phyloP scores from a whole-genome alignment of 1,140 invertebrate species.

The Sesamia nonagrioides region DNA sequence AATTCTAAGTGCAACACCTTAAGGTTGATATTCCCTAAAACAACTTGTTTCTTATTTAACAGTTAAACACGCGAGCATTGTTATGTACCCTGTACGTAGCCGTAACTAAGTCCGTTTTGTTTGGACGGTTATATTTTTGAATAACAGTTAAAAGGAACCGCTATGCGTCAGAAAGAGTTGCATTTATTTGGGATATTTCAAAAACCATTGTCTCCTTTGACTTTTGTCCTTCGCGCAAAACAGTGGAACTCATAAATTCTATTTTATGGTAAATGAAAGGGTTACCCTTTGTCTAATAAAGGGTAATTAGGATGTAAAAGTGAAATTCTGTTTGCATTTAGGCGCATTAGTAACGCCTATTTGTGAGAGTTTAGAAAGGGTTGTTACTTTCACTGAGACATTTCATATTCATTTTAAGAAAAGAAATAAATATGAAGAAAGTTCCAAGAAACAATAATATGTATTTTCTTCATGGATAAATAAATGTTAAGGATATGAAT shows the following conservation, averaged over 20 bases:
- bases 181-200: conserved; percentile 75
- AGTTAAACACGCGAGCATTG: conserved; percentile 48
- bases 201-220: conserved; percentile 58
- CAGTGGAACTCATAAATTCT: conserved; percentile 73
- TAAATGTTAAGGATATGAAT: too few relatives aligned
- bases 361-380: conserved; percentile 59
- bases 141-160: conserved; percentile 75
- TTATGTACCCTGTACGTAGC: conserved; percentile 71
- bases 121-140: conserved; percentile 54
- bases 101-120: conserved; percentile 72
- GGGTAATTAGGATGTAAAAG: conserved; percentile 84
- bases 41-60: conserved; percentile 50
- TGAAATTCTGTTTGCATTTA: conserved; percentile 76
- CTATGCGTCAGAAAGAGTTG: conserved; percentile 77
- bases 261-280: conserved; percentile 64
- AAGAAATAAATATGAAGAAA: too few relatives aligned
- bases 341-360: conserved; percentile 72
- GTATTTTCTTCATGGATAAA: too few relatives aligned
- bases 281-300: conserved; percentile 64
- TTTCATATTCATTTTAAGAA: not conserved
- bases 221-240: conserved; percentile 68
- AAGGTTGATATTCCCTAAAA: conserved; percentile 51
- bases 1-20: not conserved
- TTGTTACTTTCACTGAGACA: conserved; percentile 76
- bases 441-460: too few relatives aligned